These are phyloP conservation scores for Phymanthus crucifer DNA, from an alignment of 92 coral and sea anemone genomes.

Conservation along the genomic window DNA sequence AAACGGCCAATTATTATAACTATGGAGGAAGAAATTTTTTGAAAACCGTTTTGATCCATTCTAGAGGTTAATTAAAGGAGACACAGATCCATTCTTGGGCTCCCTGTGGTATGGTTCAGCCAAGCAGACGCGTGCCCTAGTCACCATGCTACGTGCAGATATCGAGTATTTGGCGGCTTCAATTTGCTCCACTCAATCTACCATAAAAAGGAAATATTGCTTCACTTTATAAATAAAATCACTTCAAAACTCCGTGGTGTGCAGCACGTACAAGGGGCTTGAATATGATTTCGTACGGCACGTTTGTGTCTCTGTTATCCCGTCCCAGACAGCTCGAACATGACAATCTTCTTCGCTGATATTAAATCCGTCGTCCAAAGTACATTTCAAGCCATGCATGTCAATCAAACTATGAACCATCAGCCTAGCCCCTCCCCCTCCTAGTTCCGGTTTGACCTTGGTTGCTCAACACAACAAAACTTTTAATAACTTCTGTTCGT, in stretches of 20 bases:
- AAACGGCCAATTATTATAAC: too few relatives aligned
- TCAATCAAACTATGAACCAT: neutral
- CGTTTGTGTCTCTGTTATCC: neutral
- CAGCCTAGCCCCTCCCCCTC: neutral
- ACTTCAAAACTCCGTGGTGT: neutral
- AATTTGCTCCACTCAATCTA: neutral
- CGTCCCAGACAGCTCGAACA: neutral
- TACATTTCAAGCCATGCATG: neutral
- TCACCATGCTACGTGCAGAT: slow-evolving; percentile 1
- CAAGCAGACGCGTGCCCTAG: neutral
- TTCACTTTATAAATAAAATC: neutral
- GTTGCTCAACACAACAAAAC: neutral
- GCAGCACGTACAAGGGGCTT: neutral
- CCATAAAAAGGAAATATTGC: neutral
- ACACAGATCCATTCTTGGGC: too few relatives aligned
- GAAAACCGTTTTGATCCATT: too few relatives aligned
- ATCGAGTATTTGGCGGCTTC: neutral
- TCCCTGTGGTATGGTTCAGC: too few relatives aligned
- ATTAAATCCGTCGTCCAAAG: neutral
- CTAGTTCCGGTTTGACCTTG: slow-evolving; percentile 6
- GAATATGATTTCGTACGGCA: neutral
- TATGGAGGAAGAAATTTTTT: too few relatives aligned
- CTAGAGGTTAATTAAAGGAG: too few relatives aligned
- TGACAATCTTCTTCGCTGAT: neutral
- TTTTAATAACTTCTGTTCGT: neutral